These are phyloP conservation scores for Teleiodes luculella DNA, from an alignment of 2,888 invertebrate species.

Conservation along the genomic window DNA sequence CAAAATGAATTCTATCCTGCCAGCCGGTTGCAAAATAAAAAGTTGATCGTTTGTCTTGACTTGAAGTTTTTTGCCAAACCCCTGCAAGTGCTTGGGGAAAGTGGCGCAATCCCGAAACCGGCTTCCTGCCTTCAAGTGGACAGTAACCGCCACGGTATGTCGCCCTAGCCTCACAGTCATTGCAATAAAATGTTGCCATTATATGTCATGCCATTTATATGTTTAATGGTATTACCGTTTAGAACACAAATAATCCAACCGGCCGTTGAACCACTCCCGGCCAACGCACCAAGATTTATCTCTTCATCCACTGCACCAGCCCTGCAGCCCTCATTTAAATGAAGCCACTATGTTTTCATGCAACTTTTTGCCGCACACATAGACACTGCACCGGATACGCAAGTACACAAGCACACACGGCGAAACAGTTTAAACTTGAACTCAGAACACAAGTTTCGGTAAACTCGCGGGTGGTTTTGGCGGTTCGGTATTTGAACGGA, in stretches of 20 bases:
- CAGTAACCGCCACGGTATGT: neutral
- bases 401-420: conserved; percentile 9
- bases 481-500: conserved; percentile 29
- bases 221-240: conserved; percentile 45
- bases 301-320: conserved; percentile 44
- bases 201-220: too few relatives aligned
- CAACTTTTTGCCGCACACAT: conserved; percentile 26
- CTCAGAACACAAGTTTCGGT: conserved; percentile 15
- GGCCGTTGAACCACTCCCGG: conserved; percentile 53
- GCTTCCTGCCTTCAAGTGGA: neutral
- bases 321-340: conserved; percentile 32
- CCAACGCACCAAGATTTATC: conserved; percentile 59
- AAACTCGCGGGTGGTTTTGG: conserved; percentile 28
- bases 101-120: neutral
- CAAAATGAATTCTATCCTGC: too few relatives aligned
- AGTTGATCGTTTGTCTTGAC: neutral
- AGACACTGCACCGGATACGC: conserved; percentile 19
- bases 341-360: conserved; percentile 23
- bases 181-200: neutral
- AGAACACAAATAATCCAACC: conserved; percentile 36
- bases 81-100: neutral
- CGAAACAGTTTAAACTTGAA: conserved; percentile 13
- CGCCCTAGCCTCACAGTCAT: neutral
- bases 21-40: too few relatives aligned
- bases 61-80: neutral